Evolutionary conservation across 2,113 vertebrate genomes (phyloP).

Genomic region (Salvator merianae): DNA sequence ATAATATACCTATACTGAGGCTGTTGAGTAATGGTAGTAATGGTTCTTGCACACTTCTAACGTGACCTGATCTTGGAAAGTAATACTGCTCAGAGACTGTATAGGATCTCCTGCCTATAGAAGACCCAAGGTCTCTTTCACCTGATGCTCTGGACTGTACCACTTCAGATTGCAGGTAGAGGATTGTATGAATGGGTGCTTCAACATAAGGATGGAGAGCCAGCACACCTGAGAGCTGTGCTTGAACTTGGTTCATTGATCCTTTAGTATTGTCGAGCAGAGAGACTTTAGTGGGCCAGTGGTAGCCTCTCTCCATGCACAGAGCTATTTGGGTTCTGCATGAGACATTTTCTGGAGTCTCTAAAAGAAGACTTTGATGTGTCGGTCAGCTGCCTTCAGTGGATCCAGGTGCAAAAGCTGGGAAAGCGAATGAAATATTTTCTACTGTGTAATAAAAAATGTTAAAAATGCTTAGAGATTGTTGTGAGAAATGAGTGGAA

Average conservation of each 20-base stretch:
- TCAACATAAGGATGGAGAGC: too few relatives aligned
- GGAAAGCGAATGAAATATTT: neutral
- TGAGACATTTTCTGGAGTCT: neutral
- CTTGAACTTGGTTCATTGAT: neutral
- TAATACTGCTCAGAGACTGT: too few relatives aligned
- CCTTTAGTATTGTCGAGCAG: neutral
- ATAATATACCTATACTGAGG: neutral
- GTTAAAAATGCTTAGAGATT: neutral
- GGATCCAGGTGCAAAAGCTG: constrained; percentile 16
- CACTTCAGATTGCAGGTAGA: neutral
- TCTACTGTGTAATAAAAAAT: neutral
- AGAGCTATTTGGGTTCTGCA: neutral
- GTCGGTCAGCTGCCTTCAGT: too few relatives aligned
- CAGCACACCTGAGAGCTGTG: neutral
- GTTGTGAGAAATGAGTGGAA: neutral
- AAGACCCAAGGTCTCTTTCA: neutral
- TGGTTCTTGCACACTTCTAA: neutral
- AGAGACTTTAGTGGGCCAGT: neutral
- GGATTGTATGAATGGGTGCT: neutral
- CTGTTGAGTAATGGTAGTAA: neutral
- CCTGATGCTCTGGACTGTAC: neutral
- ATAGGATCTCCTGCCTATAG: neutral
- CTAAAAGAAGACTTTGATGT: constrained; percentile 4
- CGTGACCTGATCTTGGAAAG: neutral
- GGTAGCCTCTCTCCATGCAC: neutral